Base-by-base conservation (phyloP, 2,888 invertebrate species). In the Drosophila ustulata region DNA sequence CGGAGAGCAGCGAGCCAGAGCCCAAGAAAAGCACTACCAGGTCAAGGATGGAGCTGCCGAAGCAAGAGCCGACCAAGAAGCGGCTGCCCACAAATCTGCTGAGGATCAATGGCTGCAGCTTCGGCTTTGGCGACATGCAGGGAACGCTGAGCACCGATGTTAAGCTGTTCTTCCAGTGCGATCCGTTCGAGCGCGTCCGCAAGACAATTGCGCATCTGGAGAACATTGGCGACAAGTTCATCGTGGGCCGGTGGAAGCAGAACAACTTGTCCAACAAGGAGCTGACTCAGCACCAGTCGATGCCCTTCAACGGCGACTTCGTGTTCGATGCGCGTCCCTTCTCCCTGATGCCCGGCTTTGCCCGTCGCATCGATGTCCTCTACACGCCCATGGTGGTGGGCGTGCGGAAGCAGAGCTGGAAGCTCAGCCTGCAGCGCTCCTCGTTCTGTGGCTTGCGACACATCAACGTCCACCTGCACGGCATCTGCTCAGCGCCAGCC, bases 341-440 rank as follows among this genome's bases (percentile, higher is more conserved):
- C 57, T 75, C 82, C 0, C 50, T 90, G 18, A 49, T 76, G 9
- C 75, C 88, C 0, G 74, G 71, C 0, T 58, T 77, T 3, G 3
- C n/a, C 2, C 73, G 76, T 0, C 69, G 78, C 28, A 57, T 91
- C 4, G 66, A 73, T 9, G 80, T 89, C 1, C 61, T 82, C 46
- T 90, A 71, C 47, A 81, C 80, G 45, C 91, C 90, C 3, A 69
- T 64, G 4, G 25, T 7, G 0, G 91, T 90, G n/a, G 75, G 75
- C 9, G 45, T 90, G 0, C 67, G 64, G 18, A 90, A 85, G 59
- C 75, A 79, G 26, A 66, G 67, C n/a, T 90, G 90, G 90, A 45
- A 65, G 49, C 43, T 91, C 8, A 67, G 55, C 23, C 32, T 81
- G 5, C 63, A 76, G 4, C 85, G 80, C 0, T 64, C 66, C 0